Percentiles rank a stretch among this genome's conserved stretches.
These are phyloP conservation scores for Oophaga pumilio DNA, from an alignment of 2,113 vertebrate genomes.

Conservation along the genomic window DNA sequence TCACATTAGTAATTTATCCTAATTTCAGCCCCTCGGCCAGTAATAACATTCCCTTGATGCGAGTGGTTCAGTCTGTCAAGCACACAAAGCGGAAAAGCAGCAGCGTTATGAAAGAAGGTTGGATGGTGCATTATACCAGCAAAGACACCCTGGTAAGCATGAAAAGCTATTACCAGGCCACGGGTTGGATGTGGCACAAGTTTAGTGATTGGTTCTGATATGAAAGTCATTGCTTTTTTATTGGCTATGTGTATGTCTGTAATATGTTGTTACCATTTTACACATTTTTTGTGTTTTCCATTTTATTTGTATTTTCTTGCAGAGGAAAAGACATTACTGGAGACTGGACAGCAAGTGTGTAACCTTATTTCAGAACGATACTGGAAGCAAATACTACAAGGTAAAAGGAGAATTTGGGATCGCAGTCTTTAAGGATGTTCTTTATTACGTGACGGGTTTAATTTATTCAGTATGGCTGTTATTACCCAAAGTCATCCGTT, in stretches of 20 bases:
- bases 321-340: conserved; percentile 98
- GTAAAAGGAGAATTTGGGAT: conserved; percentile 67
- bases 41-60: conserved; percentile 98
- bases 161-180: background rate
- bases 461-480: background rate
- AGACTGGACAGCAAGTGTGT: conserved; percentile 96
- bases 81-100: conserved; percentile 98
- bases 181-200: too few relatives aligned
- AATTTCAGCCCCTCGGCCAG: conserved; percentile 89
- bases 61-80: conserved; percentile 97
- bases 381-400: conserved; percentile 97
- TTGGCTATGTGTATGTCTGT: too few relatives aligned
- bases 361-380: conserved; percentile 94
- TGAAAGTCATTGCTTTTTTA: background rate
- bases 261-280: background rate
- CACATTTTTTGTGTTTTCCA: background rate
- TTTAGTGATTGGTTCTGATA: too few relatives aligned
- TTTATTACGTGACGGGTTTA: background rate
- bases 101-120: conserved; percentile 96
- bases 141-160: conserved; percentile 91
- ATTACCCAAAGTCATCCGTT: background rate
- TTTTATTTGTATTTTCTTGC: conserved; percentile 57
- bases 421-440: background rate
- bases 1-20: conserved; percentile 21
- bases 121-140: conserved; percentile 98